A percentile compares a stretch with the other conserved stretches of the same genome.
Evolutionary conservation across 2,888 invertebrate species (phyloP).

Genomic region (Protophormia terraenovae): DNA sequence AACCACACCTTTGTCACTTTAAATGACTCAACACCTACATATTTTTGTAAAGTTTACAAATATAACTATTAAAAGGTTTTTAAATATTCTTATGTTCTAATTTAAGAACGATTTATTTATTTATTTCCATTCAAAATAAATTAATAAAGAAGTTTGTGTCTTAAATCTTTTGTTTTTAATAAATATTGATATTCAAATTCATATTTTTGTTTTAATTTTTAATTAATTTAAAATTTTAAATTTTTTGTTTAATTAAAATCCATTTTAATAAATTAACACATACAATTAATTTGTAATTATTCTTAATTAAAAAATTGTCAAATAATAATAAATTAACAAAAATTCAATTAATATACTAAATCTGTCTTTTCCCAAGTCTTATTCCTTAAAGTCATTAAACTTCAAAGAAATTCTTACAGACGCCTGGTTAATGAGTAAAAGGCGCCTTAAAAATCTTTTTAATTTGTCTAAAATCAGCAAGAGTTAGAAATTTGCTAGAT

Average conservation of each 20-base stretch:
- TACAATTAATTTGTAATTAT: neutral
- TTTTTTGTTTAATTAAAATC: neutral
- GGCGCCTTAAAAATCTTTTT: slow-evolving; percentile 37
- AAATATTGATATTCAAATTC: neutral
- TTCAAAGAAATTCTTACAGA: slow-evolving; percentile 12
- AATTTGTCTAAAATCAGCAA: slow-evolving; percentile 46
- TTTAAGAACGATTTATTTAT: neutral
- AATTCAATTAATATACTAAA: neutral
- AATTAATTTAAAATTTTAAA: neutral
- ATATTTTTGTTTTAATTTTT: neutral
- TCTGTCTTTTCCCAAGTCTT: neutral
- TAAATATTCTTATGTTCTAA: slow-evolving; percentile 70
- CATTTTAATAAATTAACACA: slow-evolving; percentile 3
- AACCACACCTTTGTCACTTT: neutral
- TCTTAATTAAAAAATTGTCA: neutral
- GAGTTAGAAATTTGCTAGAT: slow-evolving; percentile 38
- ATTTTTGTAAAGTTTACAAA: neutral
- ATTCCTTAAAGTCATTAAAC: neutral
- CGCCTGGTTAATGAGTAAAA: slow-evolving; percentile 52
- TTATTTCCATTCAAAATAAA: neutral
- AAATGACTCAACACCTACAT: neutral
- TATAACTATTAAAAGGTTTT: slow-evolving; percentile 72
- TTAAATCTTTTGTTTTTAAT: slow-evolving; percentile 23
- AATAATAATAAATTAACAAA: neutral
- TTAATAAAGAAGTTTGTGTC: slow-evolving; percentile 8